Evolutionary conservation across 1,140 invertebrate genomes (phyloP).

Genomic region (Maconellicoccus hirsutus): DNA sequence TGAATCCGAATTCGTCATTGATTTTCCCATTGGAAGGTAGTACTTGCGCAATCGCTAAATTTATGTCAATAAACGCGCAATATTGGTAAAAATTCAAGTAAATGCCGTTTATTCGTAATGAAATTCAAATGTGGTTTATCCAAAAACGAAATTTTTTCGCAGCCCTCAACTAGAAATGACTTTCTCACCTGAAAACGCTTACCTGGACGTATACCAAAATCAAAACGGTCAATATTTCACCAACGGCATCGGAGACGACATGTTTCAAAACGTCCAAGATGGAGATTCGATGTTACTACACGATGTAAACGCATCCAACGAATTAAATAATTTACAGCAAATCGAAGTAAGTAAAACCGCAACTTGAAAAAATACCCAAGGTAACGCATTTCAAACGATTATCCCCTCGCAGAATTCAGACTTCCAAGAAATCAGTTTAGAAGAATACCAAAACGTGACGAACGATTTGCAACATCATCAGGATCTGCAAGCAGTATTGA

Average conservation of each 20-base stretch:
- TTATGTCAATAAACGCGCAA: too few species aligned
- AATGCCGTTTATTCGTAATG: too few species aligned
- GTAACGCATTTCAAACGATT: neutral
- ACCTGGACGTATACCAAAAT: conserved; percentile 5
- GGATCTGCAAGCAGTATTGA: conserved; percentile 56
- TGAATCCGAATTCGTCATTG: too few species aligned
- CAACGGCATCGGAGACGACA: neutral
- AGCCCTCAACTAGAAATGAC: conserved; percentile 13
- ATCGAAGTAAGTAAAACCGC: neutral
- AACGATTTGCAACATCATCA: conserved; percentile 43
- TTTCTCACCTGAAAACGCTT: neutral
- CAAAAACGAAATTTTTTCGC: neutral
- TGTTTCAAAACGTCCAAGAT: conserved; percentile 14
- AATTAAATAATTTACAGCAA: conserved; percentile 5
- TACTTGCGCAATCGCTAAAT: too few species aligned
- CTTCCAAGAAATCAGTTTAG: conserved; percentile 38
- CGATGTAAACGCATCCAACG: neutral
- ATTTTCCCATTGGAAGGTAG: too few species aligned
- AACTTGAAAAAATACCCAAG: neutral
- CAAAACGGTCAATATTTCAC: conserved; percentile 16
- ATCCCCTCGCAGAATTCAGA: neutral
- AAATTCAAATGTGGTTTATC: too few species aligned
- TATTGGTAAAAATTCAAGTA: too few species aligned
- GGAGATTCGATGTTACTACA: conserved; percentile 10
- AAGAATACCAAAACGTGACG: conserved; percentile 47